Percentiles rank a stretch among this genome's conserved stretches.
These are phyloP conservation scores for Anabas testudineus DNA, from an alignment of 2,797 vertebrate genomes.

Conservation along the genomic window DNA sequence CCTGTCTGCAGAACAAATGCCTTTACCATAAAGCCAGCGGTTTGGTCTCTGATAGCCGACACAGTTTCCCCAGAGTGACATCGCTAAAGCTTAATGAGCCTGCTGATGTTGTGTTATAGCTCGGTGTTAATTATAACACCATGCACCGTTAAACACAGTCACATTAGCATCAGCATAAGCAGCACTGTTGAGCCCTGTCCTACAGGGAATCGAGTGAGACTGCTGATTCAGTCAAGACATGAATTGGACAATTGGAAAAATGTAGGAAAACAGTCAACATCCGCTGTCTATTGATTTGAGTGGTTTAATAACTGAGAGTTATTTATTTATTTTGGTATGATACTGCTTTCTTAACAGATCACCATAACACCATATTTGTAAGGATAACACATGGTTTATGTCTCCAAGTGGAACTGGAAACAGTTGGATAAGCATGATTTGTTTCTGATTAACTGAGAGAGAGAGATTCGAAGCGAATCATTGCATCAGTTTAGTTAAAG, in stretches of 20 bases:
- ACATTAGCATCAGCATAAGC: slow-evolving; percentile 62
- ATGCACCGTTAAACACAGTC: slow-evolving; percentile 67
- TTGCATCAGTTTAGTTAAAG: slow-evolving; percentile 10
- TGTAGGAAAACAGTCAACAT: neutral
- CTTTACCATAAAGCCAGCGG: slow-evolving; percentile 37
- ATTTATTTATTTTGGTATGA: slow-evolving; percentile 12
- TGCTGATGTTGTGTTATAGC: slow-evolving; percentile 71
- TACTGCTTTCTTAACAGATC: slow-evolving; percentile 6
- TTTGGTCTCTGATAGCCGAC: slow-evolving; percentile 34
- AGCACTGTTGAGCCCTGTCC: slow-evolving; percentile 38
- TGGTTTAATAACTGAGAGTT: slow-evolving; percentile 11
- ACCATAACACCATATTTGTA: slow-evolving; percentile 8
- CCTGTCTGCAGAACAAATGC: slow-evolving; percentile 18
- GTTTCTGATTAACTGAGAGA: neutral
- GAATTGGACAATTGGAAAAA: slow-evolving; percentile 12
- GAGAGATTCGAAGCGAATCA: neutral
- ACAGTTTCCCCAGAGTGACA: slow-evolving; percentile 73
- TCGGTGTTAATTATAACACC: slow-evolving; percentile 76
- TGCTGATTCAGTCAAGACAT: slow-evolving; percentile 51
- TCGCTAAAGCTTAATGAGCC: slow-evolving; percentile 70
- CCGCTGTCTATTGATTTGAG: slow-evolving; percentile 10
- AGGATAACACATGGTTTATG: slow-evolving; percentile 10
- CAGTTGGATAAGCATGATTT: neutral
- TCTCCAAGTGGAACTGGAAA: neutral
- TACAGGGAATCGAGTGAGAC: slow-evolving; percentile 24